Base-by-base conservation (phyloP, 2,797 vertebrate species). In the Gymnoscopelus microlampas region DNA sequence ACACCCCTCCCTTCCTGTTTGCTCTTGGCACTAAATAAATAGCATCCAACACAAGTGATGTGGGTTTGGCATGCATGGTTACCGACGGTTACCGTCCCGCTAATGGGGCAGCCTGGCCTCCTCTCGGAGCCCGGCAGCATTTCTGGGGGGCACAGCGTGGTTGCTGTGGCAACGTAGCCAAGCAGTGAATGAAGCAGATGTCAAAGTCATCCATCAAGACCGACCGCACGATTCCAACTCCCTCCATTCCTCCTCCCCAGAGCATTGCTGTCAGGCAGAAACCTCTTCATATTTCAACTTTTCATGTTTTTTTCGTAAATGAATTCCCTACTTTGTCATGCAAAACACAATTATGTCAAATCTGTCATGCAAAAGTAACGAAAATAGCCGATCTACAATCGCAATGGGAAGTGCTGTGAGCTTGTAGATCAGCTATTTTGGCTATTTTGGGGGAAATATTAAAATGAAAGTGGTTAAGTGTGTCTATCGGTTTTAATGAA, bases 141-240 rank as follows among this genome's bases (percentile, higher is more conserved):
- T 96, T 96, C 94, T 96, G 93, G 81, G 87, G 92, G 85, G 91
- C 87, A 83, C 89, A 69, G 81, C 90, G 86, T 71, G 78, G 93
- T 98, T 95, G 95, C 94, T 94, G 93, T 94, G 94, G 95, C 93
- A 94, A 98, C 95, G 89, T 89, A 80, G 88, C 88, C 85, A 90
- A 7, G 89, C 91, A 93, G 90, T 96, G 95, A 95, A 95, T 95
- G 94, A 95, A 94, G 92, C 94, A 95, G 93, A 95, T 96, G 95
- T 94, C 95, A 94, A 92, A 90, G 93, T 93, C 92, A 94, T 96
- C 95, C 92, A 94, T 96, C 95, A 95, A 76, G 14, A 85, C 85
- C 79, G 39, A 44, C 39, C 3, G 78, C 88, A 84, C 9, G 76
- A 89, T 89, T 87, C 71, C 13, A 73, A 67, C 81, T 85, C 82